Conservation (phyloP, 2,888 invertebrate genomes). For the Sphaerophoria taeniata region DNA sequence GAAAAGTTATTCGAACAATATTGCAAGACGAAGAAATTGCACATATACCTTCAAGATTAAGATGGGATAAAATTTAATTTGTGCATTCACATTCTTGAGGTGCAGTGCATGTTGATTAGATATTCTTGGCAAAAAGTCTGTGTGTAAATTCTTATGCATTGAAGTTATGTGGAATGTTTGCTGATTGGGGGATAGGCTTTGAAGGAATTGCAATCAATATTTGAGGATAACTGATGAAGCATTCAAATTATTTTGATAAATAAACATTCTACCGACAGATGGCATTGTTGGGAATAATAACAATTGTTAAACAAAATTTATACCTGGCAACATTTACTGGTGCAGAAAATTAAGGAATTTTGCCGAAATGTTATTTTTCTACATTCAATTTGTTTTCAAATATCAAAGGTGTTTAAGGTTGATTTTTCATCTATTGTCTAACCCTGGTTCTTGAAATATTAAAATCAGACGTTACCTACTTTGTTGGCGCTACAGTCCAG, state of each 20-base stretch:
- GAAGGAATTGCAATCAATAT: no score
- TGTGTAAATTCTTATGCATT: background rate
- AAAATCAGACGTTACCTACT: no score
- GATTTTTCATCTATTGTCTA: no score
- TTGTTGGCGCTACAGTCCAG: no score
- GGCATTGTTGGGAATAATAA: background rate
- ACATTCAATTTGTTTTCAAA: no score
- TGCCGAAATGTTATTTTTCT: no score
- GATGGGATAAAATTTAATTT: conserved; percentile 53
- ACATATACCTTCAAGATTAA: background rate
- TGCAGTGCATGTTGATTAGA: conserved; percentile 50
- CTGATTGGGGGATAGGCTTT: no score
- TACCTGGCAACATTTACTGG: no score
- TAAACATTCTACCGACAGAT: background rate
- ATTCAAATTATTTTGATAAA: conserved; percentile 1
- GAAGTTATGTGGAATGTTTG: background rate
- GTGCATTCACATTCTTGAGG: conserved; percentile 40
- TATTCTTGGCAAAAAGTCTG: background rate
- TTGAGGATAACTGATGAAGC: background rate
- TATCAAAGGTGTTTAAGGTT: no score
- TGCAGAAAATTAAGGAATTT: no score
- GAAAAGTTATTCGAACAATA: conserved; percentile 40
- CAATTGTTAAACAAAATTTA: no score
- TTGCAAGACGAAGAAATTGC: background rate
- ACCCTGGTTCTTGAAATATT: no score